Conservation (phyloP, 2,797 vertebrate species). For the Tapera naevia region DNA sequence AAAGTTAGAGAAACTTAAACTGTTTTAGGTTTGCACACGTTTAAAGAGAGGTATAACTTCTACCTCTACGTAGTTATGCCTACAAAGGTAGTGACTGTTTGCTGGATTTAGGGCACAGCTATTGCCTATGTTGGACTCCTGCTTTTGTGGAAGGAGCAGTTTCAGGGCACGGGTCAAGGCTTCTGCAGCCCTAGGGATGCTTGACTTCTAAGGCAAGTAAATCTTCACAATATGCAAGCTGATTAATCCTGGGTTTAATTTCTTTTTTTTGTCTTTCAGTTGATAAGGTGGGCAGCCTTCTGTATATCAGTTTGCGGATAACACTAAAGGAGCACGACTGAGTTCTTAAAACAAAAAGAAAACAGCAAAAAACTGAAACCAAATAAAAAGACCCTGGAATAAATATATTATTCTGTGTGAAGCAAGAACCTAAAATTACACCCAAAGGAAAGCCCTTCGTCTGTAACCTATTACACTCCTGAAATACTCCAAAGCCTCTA, state of each 20-base stretch:
- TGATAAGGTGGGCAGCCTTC: not conserved
- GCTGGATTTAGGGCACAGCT: not conserved
- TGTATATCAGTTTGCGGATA: conserved; percentile 33
- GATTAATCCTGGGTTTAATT: conserved; percentile 19
- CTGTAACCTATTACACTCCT: conserved; percentile 1
- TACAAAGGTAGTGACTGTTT: not conserved
- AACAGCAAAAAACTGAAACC: not conserved
- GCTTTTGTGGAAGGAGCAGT: not conserved
- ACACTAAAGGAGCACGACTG: not conserved
- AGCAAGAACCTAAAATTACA: conserved; percentile 27
- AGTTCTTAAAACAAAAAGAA: not conserved
- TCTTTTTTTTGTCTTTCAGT: conserved; percentile 6
- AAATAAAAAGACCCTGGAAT: not conserved
- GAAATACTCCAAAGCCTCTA: not conserved
- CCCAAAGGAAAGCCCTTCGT: conserved; percentile 6
- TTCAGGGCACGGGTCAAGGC: not conserved
- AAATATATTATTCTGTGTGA: conserved; percentile 4
- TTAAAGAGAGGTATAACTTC: not conserved
- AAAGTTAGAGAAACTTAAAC: not conserved
- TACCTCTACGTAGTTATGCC: not conserved
- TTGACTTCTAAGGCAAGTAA: not conserved
- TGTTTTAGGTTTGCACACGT: not conserved
- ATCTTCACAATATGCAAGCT: not conserved
- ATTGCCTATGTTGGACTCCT: not conserved
- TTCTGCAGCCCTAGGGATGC: not conserved